phyloP scores from a whole-genome alignment of 2,113 vertebrate species.

The Eolophus roseicapilla region DNA sequence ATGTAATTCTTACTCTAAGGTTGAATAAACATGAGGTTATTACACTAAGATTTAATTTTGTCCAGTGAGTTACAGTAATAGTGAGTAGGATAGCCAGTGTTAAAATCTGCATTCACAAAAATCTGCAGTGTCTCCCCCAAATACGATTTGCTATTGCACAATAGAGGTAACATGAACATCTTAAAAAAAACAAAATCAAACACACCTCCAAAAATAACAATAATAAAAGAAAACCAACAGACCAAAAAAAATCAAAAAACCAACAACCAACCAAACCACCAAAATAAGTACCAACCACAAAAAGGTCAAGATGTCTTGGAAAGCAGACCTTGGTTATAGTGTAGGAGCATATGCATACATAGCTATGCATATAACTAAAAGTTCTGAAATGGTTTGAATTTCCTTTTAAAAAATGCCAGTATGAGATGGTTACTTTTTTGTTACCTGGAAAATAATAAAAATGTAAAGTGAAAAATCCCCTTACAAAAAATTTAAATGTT shows the following conservation, averaged over 20 bases:
- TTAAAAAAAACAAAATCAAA: not conserved
- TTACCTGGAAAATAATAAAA: not conserved
- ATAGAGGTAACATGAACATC: not conserved
- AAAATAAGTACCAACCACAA: not conserved
- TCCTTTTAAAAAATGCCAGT: not conserved
- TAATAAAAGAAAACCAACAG: not conserved
- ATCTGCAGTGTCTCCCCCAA: not conserved
- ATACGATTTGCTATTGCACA: fast-evolving
- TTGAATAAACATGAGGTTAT: not conserved
- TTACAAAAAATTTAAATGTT: not conserved
- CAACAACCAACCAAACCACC: not conserved
- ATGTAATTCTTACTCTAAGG: not conserved
- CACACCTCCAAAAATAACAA: not conserved
- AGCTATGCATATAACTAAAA: not conserved
- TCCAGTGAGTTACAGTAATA: not conserved
- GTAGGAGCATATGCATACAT: not conserved
- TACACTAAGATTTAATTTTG: not conserved
- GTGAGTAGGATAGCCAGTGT: not conserved
- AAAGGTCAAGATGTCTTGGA: not conserved
- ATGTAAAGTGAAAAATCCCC: not conserved
- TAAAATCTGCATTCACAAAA: not conserved
- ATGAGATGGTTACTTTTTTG: not conserved
- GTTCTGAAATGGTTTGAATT: not conserved
- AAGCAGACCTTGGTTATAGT: not conserved
- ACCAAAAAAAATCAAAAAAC: not conserved